Conservation (phyloP, 2,113 vertebrate species). For the Megaleporinus macrocephalus region DNA sequence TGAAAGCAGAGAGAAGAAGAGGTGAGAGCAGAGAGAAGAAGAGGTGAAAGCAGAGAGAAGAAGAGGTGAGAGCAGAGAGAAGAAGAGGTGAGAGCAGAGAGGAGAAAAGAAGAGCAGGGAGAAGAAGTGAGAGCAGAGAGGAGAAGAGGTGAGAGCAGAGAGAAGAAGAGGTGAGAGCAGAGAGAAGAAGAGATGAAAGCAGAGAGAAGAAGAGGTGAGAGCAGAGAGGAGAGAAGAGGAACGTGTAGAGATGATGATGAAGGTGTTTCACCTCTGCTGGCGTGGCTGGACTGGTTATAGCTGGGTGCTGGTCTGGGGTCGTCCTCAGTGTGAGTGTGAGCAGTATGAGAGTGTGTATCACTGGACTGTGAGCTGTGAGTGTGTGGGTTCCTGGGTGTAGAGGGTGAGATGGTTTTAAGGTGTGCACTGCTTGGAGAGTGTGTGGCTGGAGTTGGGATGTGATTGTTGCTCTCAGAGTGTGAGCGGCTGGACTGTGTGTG, state of each 20-base stretch:
- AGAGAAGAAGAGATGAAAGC: too few relatives aligned
- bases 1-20: too few relatives aligned
- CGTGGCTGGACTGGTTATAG: background rate
- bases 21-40: too few relatives aligned
- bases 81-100: background rate
- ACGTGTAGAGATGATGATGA: background rate
- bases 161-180: too few relatives aligned
- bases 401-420: background rate
- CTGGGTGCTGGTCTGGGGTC: background rate
- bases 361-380: background rate
- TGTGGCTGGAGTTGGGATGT: too few relatives aligned
- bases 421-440: background rate
- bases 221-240: too few relatives aligned
- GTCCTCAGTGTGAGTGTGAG: background rate
- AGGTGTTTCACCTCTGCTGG: background rate
- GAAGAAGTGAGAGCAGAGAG: too few relatives aligned
- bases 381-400: background rate
- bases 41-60: too few relatives aligned
- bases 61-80: too few relatives aligned
- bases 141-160: background rate
- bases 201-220: too few relatives aligned
- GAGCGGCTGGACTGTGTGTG: background rate
- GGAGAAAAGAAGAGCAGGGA: too few relatives aligned
- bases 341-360: background rate
- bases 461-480: background rate